These are phyloP conservation scores for Nilaparvata lugens DNA, from an alignment of 1,140 invertebrate species.

Conservation along the genomic window DNA sequence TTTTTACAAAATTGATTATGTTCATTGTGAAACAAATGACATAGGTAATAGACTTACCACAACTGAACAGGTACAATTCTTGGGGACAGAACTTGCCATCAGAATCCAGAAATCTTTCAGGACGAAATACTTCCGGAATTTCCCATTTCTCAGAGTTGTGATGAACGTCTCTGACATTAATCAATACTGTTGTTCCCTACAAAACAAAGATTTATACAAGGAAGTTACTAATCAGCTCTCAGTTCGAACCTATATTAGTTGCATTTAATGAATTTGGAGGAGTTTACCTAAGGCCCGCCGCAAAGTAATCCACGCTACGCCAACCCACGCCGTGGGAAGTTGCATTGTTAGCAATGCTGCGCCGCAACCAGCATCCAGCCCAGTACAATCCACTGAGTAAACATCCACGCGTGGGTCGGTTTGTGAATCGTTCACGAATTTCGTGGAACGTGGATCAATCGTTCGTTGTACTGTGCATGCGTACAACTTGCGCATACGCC, in stretches of 20 bases:
- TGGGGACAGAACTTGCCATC: slow-evolving; percentile 39
- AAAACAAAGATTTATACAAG: no score
- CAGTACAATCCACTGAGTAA: not conserved
- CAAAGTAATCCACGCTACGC: not conserved
- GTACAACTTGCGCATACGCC: no score
- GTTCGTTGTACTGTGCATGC: no score
- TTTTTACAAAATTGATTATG: not conserved
- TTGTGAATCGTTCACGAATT: no score
- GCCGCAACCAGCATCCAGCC: not conserved
- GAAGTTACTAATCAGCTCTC: slow-evolving; percentile 16
- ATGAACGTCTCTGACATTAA: slow-evolving; percentile 53
- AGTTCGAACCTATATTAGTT: not conserved
- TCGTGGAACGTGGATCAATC: no score
- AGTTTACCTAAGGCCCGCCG: not conserved
- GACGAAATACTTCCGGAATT: slow-evolving; percentile 57
- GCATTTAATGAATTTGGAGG: not conserved
- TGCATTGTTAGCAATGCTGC: not conserved
- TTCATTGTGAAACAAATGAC: no score
- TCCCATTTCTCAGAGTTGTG: slow-evolving; percentile 50
- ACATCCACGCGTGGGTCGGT: no score
- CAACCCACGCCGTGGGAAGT: no score
- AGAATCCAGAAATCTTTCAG: slow-evolving; percentile 54
- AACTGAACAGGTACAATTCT: slow-evolving; percentile 54
- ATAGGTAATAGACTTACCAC: slow-evolving; percentile 41
- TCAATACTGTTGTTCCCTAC: slow-evolving; percentile 47